Evolutionary conservation across 2,797 vertebrate genomes (phyloP), one percentile per base, ranked within the genome.

Genomic region (Thaleichthys pacificus): DNA sequence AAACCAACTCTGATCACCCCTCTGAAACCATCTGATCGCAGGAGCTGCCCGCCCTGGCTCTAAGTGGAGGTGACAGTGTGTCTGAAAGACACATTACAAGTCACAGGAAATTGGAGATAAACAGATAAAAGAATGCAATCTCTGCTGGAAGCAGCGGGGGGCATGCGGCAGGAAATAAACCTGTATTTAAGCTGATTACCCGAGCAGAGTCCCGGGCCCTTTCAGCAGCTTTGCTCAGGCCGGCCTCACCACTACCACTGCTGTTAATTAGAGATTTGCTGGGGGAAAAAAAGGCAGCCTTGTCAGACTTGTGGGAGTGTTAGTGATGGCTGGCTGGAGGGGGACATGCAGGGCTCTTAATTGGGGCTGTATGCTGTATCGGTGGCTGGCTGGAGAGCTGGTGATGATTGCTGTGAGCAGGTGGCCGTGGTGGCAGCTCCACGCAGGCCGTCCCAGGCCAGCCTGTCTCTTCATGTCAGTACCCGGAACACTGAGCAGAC

Each of bases 101-200:
- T 89, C 85, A 80, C 86, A 91, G 92, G 89, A 92, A 93, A 93
- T 91, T 91, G 90, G 88, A 91, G 89, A 89, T 90, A 92, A 92
- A 93, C 90, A 88, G 88, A 92, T 91, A 87, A 89, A 92, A 91
- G 86, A 91, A 90, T 89, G 80, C 85, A 84, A 87, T 91, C 90
- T 86, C 88, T 85, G 88, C 84, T 86, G 91, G 90, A 92, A 89
- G 83, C 85, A 86, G 82, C 69, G 65, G 90, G 92, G 89, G 77
- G 76, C 86, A 70, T 70, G 87, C 90, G 92, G 88, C 93, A 94
- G 93, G 94, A 95, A 95, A 93, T 85, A 87, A 92, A 91, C 88
- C 68, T 91, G 92, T 92, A 92, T 93, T 91, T 93, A 94, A 95
- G 93, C 92, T 92, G 93, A 94, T 95, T 95, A 94, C 89, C 89